A percentile compares a stretch with the other conserved stretches of the same genome.
phyloP scores from a whole-genome alignment of 2,888 invertebrate species.

The Meghimatium bilineatum region DNA sequence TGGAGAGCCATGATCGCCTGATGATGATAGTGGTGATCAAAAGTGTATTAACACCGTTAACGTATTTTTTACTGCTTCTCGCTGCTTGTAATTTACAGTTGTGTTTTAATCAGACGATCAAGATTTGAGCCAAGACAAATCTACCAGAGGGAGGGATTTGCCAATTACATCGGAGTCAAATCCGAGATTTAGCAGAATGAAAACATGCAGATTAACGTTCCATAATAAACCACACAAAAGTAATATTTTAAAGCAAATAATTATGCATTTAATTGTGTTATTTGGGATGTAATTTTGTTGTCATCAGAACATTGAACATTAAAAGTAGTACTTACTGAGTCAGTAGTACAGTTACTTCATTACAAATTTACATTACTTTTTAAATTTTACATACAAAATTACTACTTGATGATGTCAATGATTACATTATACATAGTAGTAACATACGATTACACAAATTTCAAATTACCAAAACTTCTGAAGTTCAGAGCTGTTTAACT shows the following conservation, averaged over 20 bases:
- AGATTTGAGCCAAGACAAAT: too few relatives aligned
- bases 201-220: conserved; percentile 17
- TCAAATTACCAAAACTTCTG: too few relatives aligned
- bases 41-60: conserved; percentile 10
- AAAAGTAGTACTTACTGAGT: too few relatives aligned
- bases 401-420: too few relatives aligned
- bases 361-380: too few relatives aligned
- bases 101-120: background rate
- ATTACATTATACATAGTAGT: too few relatives aligned
- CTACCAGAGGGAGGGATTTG: background rate
- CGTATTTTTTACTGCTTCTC: background rate
- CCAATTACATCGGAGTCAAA: background rate
- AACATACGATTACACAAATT: too few relatives aligned
- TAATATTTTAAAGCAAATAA: background rate
- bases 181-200: background rate
- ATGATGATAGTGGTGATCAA: background rate
- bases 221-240: conserved; percentile 27
- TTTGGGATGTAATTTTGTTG: background rate
- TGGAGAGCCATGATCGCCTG: too few relatives aligned
- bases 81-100: background rate
- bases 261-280: background rate
- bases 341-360: too few relatives aligned
- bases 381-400: too few relatives aligned
- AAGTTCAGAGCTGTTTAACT: too few relatives aligned
- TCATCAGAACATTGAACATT: too few relatives aligned